Conservation (phyloP, 2,888 invertebrate species). For the Byasa hedistus region DNA sequence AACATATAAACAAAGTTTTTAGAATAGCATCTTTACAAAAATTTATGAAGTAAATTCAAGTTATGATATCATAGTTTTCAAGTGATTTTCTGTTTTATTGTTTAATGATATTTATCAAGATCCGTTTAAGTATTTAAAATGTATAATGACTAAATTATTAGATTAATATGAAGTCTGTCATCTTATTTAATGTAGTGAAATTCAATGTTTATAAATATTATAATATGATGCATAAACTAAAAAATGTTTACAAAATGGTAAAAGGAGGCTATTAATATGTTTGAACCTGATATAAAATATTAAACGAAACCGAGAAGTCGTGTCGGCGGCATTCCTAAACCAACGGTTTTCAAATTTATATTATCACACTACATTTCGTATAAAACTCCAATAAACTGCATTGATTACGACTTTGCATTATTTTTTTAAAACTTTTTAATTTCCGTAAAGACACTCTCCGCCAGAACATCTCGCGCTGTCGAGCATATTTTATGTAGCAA, state of each 20-base stretch:
- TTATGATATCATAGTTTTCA: neutral
- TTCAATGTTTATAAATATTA: neutral
- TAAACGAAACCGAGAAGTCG: conserved; percentile 7
- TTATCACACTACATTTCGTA: conserved; percentile 28
- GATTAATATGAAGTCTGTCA: neutral
- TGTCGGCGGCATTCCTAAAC: conserved; percentile 12
- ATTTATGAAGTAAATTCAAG: neutral
- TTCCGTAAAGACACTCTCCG: conserved; percentile 5
- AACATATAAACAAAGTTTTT: conserved; percentile 38
- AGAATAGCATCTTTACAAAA: conserved; percentile 8
- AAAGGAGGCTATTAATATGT: conserved; percentile 5
- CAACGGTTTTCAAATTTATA: conserved; percentile 15
- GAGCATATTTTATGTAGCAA: conserved; percentile 40
- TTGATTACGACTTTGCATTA: conserved; percentile 28
- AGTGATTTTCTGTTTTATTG: neutral
- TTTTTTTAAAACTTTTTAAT: conserved; percentile 16
- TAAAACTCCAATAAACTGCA: conserved; percentile 29
- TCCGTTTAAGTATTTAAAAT: neutral
- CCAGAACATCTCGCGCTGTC: conserved; percentile 13
- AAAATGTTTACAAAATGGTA: conserved; percentile 1
- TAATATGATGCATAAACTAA: neutral
- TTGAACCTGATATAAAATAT: conserved; percentile 12
- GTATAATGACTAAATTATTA: neutral
- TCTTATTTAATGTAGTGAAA: neutral
- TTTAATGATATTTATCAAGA: neutral